Percentiles rank a stretch among this genome's conserved stretches.
These are phyloP conservation scores for Antheraea mylitta DNA, from an alignment of 1,140 invertebrate genomes.

Conservation along the genomic window DNA sequence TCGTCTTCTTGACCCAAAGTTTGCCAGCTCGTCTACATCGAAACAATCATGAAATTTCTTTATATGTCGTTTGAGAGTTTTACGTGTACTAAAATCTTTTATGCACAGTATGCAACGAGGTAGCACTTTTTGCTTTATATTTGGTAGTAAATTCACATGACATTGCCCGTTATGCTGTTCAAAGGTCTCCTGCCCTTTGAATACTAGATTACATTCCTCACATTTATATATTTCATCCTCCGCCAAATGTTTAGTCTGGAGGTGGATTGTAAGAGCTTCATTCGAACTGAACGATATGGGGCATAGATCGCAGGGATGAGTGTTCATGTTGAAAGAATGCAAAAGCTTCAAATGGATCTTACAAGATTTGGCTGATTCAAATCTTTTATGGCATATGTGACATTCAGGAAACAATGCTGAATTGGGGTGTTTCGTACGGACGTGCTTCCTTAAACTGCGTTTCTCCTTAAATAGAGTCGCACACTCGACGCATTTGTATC, in stretches of 20 bases:
- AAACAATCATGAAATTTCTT: slow-evolving; percentile 59
- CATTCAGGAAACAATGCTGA: slow-evolving; percentile 53
- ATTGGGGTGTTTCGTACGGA: slow-evolving; percentile 51
- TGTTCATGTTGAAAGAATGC: slow-evolving; percentile 57
- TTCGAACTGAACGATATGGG: slow-evolving; percentile 45
- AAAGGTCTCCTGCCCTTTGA: slow-evolving; percentile 52
- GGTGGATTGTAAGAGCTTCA: slow-evolving; percentile 43
- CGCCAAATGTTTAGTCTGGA: slow-evolving; percentile 50
- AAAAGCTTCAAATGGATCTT: slow-evolving; percentile 58
- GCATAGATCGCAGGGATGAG: slow-evolving; percentile 49
- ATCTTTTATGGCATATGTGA: slow-evolving; percentile 55
- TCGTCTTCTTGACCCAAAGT: slow-evolving; percentile 34
- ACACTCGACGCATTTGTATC: slow-evolving; percentile 61
- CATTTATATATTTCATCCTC: slow-evolving; percentile 59
- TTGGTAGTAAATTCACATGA: slow-evolving; percentile 25
- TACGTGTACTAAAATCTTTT: slow-evolving; percentile 62
- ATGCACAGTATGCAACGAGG: slow-evolving; percentile 57
- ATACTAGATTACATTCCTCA: slow-evolving; percentile 52
- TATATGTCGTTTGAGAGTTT: slow-evolving; percentile 59
- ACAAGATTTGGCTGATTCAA: slow-evolving; percentile 64
- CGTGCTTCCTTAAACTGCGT: slow-evolving; percentile 56
- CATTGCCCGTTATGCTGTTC: slow-evolving; percentile 43
- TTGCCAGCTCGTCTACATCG: slow-evolving; percentile 49
- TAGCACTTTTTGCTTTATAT: slow-evolving; percentile 26
- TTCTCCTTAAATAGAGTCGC: slow-evolving; percentile 61